These are phyloP conservation scores for Mustela nigripes DNA, from an alignment of 2,113 vertebrate genomes.

Conservation along the genomic window DNA sequence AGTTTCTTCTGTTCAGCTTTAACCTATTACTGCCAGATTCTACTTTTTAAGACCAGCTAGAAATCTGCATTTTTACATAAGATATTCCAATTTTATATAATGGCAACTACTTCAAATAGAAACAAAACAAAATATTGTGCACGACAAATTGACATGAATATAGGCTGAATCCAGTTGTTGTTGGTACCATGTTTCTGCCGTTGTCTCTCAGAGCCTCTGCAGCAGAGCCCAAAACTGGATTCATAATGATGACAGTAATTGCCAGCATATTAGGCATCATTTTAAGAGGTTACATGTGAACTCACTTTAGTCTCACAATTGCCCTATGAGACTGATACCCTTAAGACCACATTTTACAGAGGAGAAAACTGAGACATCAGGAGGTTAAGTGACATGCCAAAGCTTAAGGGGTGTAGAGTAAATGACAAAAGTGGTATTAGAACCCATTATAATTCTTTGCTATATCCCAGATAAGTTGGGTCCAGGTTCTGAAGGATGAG, in stretches of 20 bases:
- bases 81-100: not conserved
- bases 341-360: not conserved
- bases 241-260: not conserved
- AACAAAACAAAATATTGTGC: slow-evolving; percentile 1
- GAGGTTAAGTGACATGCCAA: not conserved
- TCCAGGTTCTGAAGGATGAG: not conserved
- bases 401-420: not conserved
- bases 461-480: not conserved
- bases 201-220: not conserved
- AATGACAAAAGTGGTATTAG: not conserved
- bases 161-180: not conserved
- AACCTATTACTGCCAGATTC: not conserved
- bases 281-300: not conserved
- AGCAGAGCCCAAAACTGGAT: not conserved
- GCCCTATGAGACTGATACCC: not conserved
- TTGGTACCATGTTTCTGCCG: not conserved
- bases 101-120: not conserved
- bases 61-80: slow-evolving; percentile 26
- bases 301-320: not conserved
- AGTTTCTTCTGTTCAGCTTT: not conserved
- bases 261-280: not conserved
- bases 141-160: not conserved
- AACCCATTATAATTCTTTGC: not conserved
- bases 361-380: not conserved
- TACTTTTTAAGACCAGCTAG: not conserved